phyloP scores from a whole-genome alignment of 2,113 vertebrate species.

The Solea solea region DNA sequence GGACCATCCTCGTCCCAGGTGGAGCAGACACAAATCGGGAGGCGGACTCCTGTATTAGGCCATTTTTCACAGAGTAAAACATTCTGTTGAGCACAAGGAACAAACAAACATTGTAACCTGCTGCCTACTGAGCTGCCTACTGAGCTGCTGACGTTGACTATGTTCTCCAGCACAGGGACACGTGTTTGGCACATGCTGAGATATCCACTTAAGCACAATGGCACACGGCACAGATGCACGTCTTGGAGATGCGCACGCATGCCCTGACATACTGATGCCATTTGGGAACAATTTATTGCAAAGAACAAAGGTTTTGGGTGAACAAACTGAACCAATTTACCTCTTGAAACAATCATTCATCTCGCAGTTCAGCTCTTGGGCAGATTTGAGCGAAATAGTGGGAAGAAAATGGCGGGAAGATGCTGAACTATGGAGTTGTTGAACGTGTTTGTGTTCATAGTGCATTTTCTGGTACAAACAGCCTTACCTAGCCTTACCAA shows the following conservation, averaged over 20 bases:
- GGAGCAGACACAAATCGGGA: no score
- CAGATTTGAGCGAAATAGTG: neutral
- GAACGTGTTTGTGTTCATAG: no score
- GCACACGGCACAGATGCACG: constrained; percentile 27
- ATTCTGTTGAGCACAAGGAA: constrained; percentile 3
- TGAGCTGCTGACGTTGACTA: constrained; percentile 47
- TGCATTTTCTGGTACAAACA: no score
- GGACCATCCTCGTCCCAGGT: no score
- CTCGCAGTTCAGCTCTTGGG: neutral
- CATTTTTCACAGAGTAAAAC: no score
- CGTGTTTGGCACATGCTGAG: constrained; percentile 35
- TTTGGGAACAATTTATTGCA: neutral
- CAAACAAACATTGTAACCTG: constrained; percentile 20
- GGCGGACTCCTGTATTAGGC: no score
- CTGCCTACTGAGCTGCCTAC: neutral
- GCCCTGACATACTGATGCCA: no score
- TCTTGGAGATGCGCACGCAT: neutral
- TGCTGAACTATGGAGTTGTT: no score
- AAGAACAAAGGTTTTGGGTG: neutral
- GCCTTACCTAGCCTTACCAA: no score
- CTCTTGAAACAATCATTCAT: neutral
- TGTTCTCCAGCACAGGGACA: constrained; percentile 52
- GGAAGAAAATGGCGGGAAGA: no score
- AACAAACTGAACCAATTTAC: neutral
- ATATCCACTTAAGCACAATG: constrained; percentile 15